Percentiles rank a stretch among this genome's conserved stretches.
These are phyloP conservation scores for Tragopan temminckii DNA, from an alignment of 2,797 vertebrate species.

Conservation along the genomic window DNA sequence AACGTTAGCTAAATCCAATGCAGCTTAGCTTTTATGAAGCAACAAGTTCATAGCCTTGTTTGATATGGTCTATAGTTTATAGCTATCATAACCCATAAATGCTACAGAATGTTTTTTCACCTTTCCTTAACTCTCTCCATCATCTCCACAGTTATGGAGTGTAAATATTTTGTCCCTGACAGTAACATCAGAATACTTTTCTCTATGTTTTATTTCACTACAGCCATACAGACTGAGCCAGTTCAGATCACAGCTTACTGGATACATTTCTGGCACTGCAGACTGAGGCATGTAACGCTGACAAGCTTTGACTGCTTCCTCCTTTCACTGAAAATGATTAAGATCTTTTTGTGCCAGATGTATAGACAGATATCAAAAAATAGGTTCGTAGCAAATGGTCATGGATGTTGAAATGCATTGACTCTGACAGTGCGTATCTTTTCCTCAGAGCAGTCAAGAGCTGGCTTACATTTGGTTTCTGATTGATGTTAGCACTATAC, in stretches of 20 bases:
- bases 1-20: neutral
- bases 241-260: neutral
- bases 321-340: neutral
- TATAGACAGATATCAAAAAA: neutral
- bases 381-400: neutral
- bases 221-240: neutral
- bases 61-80: neutral
- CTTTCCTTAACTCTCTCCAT: neutral
- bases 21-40: neutral
- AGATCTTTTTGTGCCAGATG: neutral
- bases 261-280: neutral
- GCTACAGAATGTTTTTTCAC: neutral
- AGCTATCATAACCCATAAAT: slow-evolving; percentile 5
- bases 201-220: neutral
- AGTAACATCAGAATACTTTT: neutral
- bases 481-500: neutral
- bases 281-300: neutral
- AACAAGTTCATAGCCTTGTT: neutral
- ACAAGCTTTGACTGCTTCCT: neutral
- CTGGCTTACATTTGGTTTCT: neutral
- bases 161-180: neutral
- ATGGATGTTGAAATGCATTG: neutral
- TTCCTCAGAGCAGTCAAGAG: neutral
- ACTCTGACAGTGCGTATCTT: neutral
- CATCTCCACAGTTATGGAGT: neutral